Evolutionary conservation across 2,888 invertebrate species (phyloP).

Genomic region (Morpho achilles): DNA sequence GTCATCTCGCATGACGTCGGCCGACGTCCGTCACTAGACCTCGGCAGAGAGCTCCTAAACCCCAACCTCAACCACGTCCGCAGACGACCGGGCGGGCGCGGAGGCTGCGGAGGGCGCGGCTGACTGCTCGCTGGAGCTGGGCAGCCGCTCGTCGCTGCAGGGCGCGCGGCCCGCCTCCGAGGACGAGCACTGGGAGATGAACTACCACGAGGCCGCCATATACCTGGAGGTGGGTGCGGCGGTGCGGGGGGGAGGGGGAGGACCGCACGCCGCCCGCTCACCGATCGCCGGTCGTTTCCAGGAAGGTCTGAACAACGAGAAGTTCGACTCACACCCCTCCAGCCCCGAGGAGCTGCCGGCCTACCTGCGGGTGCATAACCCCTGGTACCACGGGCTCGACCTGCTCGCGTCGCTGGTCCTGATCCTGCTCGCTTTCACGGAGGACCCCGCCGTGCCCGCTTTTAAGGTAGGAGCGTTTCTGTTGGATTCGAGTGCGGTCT

Average conservation of each 20-base stretch:
- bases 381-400: constrained; percentile 91
- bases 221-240: constrained; percentile 83
- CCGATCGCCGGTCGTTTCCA: constrained; percentile 48
- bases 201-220: constrained; percentile 93
- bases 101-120: constrained; percentile 50
- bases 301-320: constrained; percentile 95
- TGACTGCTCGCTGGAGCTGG: constrained; percentile 77
- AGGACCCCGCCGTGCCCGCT: constrained; percentile 87
- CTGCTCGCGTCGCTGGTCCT: constrained; percentile 86
- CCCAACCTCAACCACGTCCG: constrained; percentile 8
- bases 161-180: constrained; percentile 73
- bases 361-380: constrained; percentile 91
- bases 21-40: no score
- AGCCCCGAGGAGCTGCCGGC: constrained; percentile 91
- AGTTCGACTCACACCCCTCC: constrained; percentile 92
- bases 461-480: constrained; percentile 73
- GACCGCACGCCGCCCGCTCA: neutral
- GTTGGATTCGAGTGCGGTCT: constrained; percentile 6
- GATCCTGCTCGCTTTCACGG: constrained; percentile 87
- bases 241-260: neutral
- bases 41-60: no score
- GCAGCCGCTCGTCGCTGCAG: constrained; percentile 81
- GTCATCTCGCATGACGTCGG: no score
- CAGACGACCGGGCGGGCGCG: constrained; percentile 56
- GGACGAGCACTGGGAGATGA: constrained; percentile 90